Percentiles rank a stretch among this genome's conserved stretches.
Evolutionary conservation across 2,888 invertebrate genomes (phyloP).

Genomic region (Agriopis leucophaearia): DNA sequence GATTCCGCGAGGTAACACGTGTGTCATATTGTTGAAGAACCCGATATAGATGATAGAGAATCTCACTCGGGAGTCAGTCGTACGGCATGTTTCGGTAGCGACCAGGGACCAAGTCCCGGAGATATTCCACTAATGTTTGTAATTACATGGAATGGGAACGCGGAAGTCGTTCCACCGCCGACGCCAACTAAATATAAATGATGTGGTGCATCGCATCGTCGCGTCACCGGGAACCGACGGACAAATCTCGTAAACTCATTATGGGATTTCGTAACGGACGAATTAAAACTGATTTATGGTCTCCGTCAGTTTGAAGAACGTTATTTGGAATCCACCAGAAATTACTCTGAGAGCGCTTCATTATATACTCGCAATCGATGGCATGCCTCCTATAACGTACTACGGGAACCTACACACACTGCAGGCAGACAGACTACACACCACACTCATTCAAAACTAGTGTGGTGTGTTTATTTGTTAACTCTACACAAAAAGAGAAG

Average conservation of each 20-base stretch:
- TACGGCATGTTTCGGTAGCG: too few relatives aligned
- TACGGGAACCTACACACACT: too few relatives aligned
- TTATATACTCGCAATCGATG: not conserved
- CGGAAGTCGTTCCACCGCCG: constrained; percentile 27
- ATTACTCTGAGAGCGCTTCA: not conserved
- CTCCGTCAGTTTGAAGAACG: not conserved
- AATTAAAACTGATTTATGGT: constrained; percentile 28
- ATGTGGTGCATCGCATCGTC: not conserved
- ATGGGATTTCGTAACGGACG: constrained; percentile 26
- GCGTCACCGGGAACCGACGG: constrained; percentile 13
- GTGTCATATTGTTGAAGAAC: too few relatives aligned
- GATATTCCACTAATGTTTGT: constrained; percentile 17
- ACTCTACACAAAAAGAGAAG: too few relatives aligned
- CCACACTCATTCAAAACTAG: too few relatives aligned
- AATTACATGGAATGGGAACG: constrained; percentile 18
- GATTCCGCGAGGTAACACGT: too few relatives aligned
- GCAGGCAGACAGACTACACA: too few relatives aligned
- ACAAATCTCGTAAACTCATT: constrained; percentile 27
- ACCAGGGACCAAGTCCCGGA: not conserved
- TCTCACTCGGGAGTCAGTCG: too few relatives aligned
- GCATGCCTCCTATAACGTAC: not conserved
- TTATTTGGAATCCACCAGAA: not conserved
- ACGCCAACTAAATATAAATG: too few relatives aligned
- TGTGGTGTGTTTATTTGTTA: too few relatives aligned
- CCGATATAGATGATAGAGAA: too few relatives aligned